A percentile compares a stretch with the other conserved stretches of the same genome.
Conservation (phyloP, 1,140 invertebrate genomes). For the Zaprionus nigranus region DNA sequence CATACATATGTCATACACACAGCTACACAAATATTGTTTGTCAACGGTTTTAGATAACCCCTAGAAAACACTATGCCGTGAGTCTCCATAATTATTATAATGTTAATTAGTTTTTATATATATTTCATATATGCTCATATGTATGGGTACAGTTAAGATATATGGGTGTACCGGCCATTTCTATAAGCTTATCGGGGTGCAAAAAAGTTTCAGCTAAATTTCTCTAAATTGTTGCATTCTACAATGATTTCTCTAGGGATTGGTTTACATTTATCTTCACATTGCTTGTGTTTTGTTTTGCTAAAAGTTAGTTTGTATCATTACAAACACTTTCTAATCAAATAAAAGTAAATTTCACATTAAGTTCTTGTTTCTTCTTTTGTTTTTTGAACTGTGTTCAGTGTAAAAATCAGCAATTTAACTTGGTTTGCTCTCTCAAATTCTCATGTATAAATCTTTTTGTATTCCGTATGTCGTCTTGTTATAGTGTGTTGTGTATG, state of each 20-base stretch:
- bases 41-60: constrained; percentile 63
- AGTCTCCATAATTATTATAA: constrained; percentile 42
- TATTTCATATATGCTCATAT: constrained; percentile 39
- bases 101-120: constrained; percentile 33
- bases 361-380: constrained; percentile 16
- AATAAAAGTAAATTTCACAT: constrained; percentile 28
- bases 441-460: constrained; percentile 23
- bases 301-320: constrained; percentile 28
- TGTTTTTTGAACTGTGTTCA: constrained; percentile 64
- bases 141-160: constrained; percentile 31
- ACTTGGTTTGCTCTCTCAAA: constrained; percentile 62
- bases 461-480: constrained; percentile 24
- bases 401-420: constrained; percentile 79
- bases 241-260: constrained; percentile 41
- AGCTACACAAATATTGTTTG: constrained; percentile 72
- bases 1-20: constrained; percentile 44
- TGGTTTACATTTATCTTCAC: constrained; percentile 30
- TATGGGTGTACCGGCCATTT: constrained; percentile 22
- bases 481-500: constrained; percentile 7
- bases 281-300: neutral
- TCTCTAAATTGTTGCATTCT: constrained; percentile 74
- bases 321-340: constrained; percentile 27
- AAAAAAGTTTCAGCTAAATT: constrained; percentile 76
- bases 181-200: constrained; percentile 49
- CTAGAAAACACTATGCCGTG: constrained; percentile 64